Evolutionary conservation across 2,888 invertebrate genomes (phyloP).

Genomic region (Drosophila kambysellisi): DNA sequence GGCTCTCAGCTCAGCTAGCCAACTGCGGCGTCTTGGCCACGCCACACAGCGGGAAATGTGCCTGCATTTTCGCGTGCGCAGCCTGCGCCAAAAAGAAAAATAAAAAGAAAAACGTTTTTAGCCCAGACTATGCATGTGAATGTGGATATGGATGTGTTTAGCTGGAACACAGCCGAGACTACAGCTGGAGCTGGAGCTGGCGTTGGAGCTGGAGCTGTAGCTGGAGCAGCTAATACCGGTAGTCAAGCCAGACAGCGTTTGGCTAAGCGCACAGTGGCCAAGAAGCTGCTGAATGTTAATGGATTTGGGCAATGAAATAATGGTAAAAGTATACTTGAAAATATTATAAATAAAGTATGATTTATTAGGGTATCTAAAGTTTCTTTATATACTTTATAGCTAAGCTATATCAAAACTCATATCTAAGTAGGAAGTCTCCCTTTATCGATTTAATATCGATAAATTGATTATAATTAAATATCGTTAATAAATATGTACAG

Average conservation of each 20-base stretch:
- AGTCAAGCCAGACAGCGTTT: conserved; percentile 55
- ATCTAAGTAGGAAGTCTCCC: too few species aligned
- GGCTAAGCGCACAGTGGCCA: conserved; percentile 42
- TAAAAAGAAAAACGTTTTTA: conserved; percentile 13
- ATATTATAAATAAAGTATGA: neutral
- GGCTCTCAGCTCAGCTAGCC: conserved; percentile 2
- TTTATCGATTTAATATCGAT: too few species aligned
- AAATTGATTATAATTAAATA: too few species aligned
- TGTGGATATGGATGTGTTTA: conserved; percentile 19
- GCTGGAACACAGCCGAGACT: conserved; percentile 26
- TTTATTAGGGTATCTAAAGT: neutral
- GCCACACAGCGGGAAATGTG: conserved; percentile 75
- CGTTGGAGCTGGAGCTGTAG: neutral
- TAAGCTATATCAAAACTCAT: too few species aligned
- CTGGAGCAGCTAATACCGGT: conserved; percentile 68
- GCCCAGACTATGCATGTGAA: conserved; percentile 11
- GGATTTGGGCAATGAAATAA: neutral
- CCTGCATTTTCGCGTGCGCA: conserved; percentile 67
- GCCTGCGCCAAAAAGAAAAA: conserved; percentile 30
- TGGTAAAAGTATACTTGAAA: neutral
- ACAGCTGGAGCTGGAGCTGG: conserved; percentile 39
- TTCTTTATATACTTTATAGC: neutral
- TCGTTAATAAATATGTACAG: neutral
- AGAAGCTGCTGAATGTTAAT: neutral
- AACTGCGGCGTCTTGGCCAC: conserved; percentile 25